Base-by-base conservation (phyloP, 2,888 invertebrate species). In the Apoda limacodes region DNA sequence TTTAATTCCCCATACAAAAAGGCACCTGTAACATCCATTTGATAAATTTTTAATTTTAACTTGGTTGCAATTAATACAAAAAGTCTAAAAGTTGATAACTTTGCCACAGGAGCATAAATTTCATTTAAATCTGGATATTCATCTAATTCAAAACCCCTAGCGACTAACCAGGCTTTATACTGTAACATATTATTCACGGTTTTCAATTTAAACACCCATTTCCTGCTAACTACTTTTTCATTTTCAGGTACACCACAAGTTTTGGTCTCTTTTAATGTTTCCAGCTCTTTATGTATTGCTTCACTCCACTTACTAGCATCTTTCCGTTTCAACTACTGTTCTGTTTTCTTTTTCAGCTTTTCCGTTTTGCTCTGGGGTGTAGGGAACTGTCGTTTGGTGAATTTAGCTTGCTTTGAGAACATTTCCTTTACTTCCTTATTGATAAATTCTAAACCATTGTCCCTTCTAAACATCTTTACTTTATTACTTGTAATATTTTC, bases 181-280 rank as follows among this genome's bases (percentile, higher is more conserved):
- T 31, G 19, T 6, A 19, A 22, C 23, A n/a, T 12, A 24, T 22
- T 15, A 30, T 29, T 14, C 9, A 17, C 10, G 9, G 27, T 22
- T 31, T 46, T 50, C 1, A 39, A 28, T 28, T 39, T 45, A 29
- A 48, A 48, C 2, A 47, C 41, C 50, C 50, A 50, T 21, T 46
- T 48, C 9, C 36, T 40, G 35, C 37, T 38, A 7, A 47, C 23
- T 2, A 25, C 25, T 5, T 42, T 40, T 25, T 5, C 10, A 28
- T 17, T 22, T 9, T 13, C 28, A 6, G 39, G 34, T 28, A 7
- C 6, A 4, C 27, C 10, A 33, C 31, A 39, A 3, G 37, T 33
- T 24, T 39, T 37, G n/a, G 37, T 37, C 14, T 37, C 31, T 9
- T 30, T 33, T 5, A 42, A 23, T 1, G 31, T 42, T 13, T 39